A percentile compares a stretch with the other conserved stretches of the same genome.
phyloP scores from a whole-genome alignment of 2,888 invertebrate genomes.

The Ryuthela nishihirai region DNA sequence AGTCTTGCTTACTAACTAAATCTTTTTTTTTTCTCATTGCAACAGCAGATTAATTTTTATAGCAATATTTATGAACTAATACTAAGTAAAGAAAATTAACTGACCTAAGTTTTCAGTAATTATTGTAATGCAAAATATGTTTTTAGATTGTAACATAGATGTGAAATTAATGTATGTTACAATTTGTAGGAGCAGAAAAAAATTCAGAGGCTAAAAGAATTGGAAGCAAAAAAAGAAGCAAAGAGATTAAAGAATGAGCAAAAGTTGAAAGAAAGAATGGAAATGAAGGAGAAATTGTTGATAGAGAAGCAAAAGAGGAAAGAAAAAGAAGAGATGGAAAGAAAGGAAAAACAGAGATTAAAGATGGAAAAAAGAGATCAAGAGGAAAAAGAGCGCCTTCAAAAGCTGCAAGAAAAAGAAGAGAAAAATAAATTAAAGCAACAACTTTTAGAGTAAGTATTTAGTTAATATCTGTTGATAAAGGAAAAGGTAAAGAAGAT shows the following conservation, averaged over 20 bases:
- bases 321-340: constrained; percentile 26
- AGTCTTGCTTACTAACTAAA: too few relatives aligned
- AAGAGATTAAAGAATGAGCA: constrained; percentile 14
- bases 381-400: constrained; percentile 26
- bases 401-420: constrained; percentile 27
- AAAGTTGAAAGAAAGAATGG: constrained; percentile 1
- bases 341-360: constrained; percentile 19
- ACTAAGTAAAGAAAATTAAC: too few relatives aligned
- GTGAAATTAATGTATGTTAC: too few relatives aligned
- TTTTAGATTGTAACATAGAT: too few relatives aligned
- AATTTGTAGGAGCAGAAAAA: constrained; percentile 13
- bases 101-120: too few relatives aligned
- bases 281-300: not conserved
- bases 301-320: not conserved
- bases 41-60: too few relatives aligned
- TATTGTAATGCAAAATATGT: too few relatives aligned
- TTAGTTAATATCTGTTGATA: too few relatives aligned
- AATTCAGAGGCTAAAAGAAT: not conserved
- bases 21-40: too few relatives aligned
- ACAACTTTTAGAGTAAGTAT: too few relatives aligned
- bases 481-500: too few relatives aligned
- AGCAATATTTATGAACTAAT: too few relatives aligned
- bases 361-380: constrained; percentile 29
- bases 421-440: constrained; percentile 1
- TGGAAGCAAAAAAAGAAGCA: constrained; percentile 1